Evolutionary conservation across 2,113 vertebrate species (phyloP), one percentile per base, ranked within the genome.

Genomic region (Osmerus mordax): DNA sequence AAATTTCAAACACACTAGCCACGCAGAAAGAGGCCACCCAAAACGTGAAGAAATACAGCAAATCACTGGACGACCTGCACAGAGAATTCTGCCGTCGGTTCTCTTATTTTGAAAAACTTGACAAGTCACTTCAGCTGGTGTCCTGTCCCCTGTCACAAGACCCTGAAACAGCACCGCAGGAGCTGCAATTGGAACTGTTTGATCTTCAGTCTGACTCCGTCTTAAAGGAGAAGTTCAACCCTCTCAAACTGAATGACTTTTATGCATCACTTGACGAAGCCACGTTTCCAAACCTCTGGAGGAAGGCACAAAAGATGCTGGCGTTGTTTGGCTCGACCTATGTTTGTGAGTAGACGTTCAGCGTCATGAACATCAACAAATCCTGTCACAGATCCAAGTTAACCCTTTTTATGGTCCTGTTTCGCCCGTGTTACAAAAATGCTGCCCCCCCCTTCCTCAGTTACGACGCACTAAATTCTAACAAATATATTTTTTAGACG

Each of bases 281-380:
- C 29, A 41, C 1, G 51, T 71, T 71, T 62, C 58, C 21, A 76
- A 4, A 32, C 71, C 63, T 58, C 59, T 9, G 73, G 36, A 65
- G 1, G 64, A 74, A 72, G 25, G 25, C 25, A 25, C 25, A 25
- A 25, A 25, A 2, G 25, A 25, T 25, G 25, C 25, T 25, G 25
- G 36, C 5, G 2, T 66, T 73, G 62, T 79, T 81, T 59, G 74
- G 71, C 71, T 81, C 58, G 0, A 72, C 63, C 53, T 72, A 54
- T 21, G 23, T 77, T 28, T 82, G 78, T 77, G 78, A 86, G 15
- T 69, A 84, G 67, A 78, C 63, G 0, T 81, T 85, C 19, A 73
- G 51, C 12, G 2, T 77, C 13, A 78, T 72, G 72, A 79, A 76
- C 70, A 71, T 59, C 70, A 78, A 81, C 69, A 79, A 79, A 81